These are phyloP conservation scores for Galemys pyrenaicus DNA, from an alignment of 2,113 vertebrate species.

Conservation along the genomic window DNA sequence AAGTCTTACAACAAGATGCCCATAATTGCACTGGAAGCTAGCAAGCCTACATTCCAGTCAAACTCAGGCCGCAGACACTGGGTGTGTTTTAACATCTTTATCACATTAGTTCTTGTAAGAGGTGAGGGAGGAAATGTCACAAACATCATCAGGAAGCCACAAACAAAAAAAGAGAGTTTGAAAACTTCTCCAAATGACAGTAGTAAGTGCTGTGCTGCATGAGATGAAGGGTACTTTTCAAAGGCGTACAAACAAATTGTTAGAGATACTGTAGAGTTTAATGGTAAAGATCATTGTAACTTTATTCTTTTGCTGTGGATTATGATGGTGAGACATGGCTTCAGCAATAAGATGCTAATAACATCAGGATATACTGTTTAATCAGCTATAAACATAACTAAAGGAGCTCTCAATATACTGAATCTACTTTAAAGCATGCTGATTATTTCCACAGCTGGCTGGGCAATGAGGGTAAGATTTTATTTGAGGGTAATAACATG, in stretches of 20 bases:
- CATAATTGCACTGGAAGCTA: neutral
- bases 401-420: neutral
- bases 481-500: neutral
- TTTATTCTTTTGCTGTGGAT: neutral
- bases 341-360: neutral
- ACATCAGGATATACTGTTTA: neutral
- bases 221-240: neutral
- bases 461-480: neutral
- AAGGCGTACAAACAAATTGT: neutral
- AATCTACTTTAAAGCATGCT: neutral
- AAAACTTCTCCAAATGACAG: neutral
- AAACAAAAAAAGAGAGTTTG: slow-evolving; percentile 34
- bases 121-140: neutral
- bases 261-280: neutral
- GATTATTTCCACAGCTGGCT: neutral
- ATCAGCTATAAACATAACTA: neutral
- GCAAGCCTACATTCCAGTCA: neutral
- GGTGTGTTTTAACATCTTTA: neutral
- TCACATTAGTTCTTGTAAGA: neutral
- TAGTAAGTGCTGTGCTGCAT: neutral
- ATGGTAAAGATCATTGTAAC: neutral
- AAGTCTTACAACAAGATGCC: too few relatives aligned
- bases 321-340: neutral
- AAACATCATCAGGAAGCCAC: slow-evolving; percentile 51
- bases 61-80: fast-evolving